A percentile compares a stretch with the other conserved stretches of the same genome.
phyloP scores from a whole-genome alignment of 2,797 vertebrate species.

The Erethizon dorsatum region DNA sequence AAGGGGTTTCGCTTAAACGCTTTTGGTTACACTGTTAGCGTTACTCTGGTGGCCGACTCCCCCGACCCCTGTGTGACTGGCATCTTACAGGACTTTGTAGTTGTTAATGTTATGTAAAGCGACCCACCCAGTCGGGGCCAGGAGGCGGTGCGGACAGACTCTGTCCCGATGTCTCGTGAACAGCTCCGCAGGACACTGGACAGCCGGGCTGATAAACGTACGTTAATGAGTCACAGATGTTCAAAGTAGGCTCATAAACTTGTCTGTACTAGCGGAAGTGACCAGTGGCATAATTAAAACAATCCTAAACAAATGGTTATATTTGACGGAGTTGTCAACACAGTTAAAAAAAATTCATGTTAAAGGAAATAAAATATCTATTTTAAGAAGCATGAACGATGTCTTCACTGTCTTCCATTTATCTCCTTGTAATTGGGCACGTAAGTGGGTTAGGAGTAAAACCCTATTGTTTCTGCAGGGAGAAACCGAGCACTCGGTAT shows the following conservation, averaged over 20 bases:
- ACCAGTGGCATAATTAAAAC: not conserved
- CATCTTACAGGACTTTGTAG: slow-evolving; percentile 53
- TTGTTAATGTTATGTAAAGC: not conserved
- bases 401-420: slow-evolving; percentile 25
- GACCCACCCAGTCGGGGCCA: too few species aligned
- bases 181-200: too few species aligned
- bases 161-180: too few species aligned
- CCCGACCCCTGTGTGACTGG: slow-evolving; percentile 15
- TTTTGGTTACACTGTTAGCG: slow-evolving; percentile 6
- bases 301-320: slow-evolving; percentile 25
- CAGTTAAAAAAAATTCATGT: slow-evolving; percentile 4
- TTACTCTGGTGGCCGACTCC: slow-evolving; percentile 62
- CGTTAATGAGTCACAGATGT: too few species aligned
- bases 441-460: slow-evolving; percentile 54
- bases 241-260: too few species aligned
- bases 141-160: too few species aligned
- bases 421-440: not conserved
- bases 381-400: slow-evolving; percentile 64
- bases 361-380: slow-evolving; percentile 62
- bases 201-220: too few species aligned
- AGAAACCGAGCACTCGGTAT: slow-evolving; percentile 46
- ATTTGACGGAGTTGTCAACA: slow-evolving; percentile 42
- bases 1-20: not conserved
- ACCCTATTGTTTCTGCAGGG: slow-evolving; percentile 1
- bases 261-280: slow-evolving; percentile 73